Base-by-base conservation (phyloP, 2,113 vertebrate genomes). In the Cavia porcellus region DNA sequence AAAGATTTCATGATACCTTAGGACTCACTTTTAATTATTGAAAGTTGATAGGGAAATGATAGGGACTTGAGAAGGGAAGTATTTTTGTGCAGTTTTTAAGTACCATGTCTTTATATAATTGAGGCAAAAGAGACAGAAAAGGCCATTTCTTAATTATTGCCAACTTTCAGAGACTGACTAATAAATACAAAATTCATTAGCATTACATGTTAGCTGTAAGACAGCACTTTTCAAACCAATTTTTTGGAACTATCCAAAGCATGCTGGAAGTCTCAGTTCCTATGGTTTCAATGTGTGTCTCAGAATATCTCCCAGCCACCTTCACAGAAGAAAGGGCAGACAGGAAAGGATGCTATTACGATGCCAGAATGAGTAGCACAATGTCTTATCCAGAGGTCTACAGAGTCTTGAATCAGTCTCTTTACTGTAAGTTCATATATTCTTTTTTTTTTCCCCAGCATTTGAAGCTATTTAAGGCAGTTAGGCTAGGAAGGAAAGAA, bases 401-500 rank as follows among this genome's bases (percentile, higher is more conserved):
- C 28, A 64, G 83, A 92, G 83, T 61, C 57, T 61, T 96, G 28
- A 84, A n/a, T 59, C 59, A 28, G 86, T 77, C 70, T 90, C 24
- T 55, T 89, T 94, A 47, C 24, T 38, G 14, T 30, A 25, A 79
- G 28, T 50, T 28, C 62, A 20, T 55, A 52, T 93, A 15, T 62
- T 2, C 35, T 38, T 38, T n/a, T 35, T 38, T n/a, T 35, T 68
- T 68, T 1, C 10, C 47, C 50, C 17, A 35, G 10, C 1, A 0
- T 87, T 92, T 66, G 77, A 82, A 92, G 62, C 38, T 92, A 47
- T 55, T 89, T 79, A 25, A 66, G 42, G 14, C 32, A 82, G 9
- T 91, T 61, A 50, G 24, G 8, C 86, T 86, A 68, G 81, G 93
- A 95, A 94, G 55, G 32, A 89, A 82, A 62, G 77, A 24, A 52